Evolutionary conservation across 1,140 invertebrate genomes (phyloP).

Genomic region (Nasonia vitripennis): DNA sequence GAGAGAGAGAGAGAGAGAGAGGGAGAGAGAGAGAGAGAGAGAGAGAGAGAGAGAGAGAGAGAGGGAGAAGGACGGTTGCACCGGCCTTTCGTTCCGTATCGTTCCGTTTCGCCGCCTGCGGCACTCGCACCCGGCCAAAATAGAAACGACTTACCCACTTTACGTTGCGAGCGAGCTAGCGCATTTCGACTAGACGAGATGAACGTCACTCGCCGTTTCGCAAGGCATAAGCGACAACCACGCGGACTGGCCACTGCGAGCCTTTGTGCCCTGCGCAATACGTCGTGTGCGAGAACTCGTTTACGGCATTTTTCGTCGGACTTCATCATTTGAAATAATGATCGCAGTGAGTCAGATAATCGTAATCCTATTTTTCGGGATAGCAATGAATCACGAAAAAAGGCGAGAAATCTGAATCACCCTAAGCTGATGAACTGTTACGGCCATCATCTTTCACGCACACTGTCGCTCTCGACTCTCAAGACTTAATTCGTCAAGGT

Average conservation of each 20-base stretch:
- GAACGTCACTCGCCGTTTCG: slow-evolving; percentile 5
- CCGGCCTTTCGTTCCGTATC: slow-evolving; percentile 24
- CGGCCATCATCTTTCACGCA: background rate
- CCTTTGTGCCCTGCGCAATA: background rate
- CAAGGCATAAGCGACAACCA: background rate
- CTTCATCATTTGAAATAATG: no score
- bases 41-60: background rate
- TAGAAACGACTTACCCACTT: slow-evolving; percentile 50
- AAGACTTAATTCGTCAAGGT: background rate
- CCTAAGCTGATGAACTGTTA: background rate
- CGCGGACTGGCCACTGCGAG: background rate
- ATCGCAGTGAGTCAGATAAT: background rate
- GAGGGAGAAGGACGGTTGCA: background rate
- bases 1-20: background rate
- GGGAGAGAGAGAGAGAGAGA: background rate
- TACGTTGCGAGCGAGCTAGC: background rate
- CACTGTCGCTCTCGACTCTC: no score
- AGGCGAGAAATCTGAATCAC: background rate
- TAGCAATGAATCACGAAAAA: background rate
- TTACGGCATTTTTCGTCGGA: no score
- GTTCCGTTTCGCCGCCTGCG: slow-evolving; percentile 40
- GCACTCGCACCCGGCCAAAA: slow-evolving; percentile 28
- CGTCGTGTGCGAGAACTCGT: no score
- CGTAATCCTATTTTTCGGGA: background rate
- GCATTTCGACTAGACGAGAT: slow-evolving; percentile 32